Percentiles rank a stretch among this genome's conserved stretches.
phyloP scores from a whole-genome alignment of 2,888 invertebrate species.

The Caenorhabditis parvicauda region DNA sequence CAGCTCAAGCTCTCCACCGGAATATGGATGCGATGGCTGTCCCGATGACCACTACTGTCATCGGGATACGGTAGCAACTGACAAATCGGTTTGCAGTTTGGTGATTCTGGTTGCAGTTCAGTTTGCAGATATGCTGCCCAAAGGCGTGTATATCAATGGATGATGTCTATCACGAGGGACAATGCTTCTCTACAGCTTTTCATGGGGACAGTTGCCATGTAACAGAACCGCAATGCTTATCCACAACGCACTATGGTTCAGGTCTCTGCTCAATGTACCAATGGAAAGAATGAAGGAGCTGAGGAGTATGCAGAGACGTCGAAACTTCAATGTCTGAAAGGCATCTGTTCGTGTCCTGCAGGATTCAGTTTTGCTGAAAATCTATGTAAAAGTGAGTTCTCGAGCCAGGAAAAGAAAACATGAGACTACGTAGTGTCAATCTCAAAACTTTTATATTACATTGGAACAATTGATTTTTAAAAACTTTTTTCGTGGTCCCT shows the following conservation, averaged over 20 bases:
- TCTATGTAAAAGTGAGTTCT: slow-evolving; percentile 40
- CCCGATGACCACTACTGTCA: slow-evolving; percentile 58
- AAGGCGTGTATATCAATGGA: slow-evolving; percentile 59
- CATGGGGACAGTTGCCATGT: slow-evolving; percentile 55
- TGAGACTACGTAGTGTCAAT: too few species aligned
- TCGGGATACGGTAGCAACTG: slow-evolving; percentile 47
- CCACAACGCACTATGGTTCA: slow-evolving; percentile 11
- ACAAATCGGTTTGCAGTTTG: slow-evolving; percentile 54
- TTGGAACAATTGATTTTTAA: too few species aligned
- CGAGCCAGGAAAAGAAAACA: background rate
- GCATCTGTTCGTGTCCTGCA: slow-evolving; percentile 51
- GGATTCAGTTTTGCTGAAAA: slow-evolving; percentile 48
- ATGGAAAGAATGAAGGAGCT: slow-evolving; percentile 25
- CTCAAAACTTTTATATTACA: too few species aligned
- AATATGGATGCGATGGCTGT: slow-evolving; percentile 46
- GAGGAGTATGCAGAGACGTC: slow-evolving; percentile 38
- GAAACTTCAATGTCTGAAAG: slow-evolving; percentile 42
- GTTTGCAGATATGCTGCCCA: slow-evolving; percentile 55
- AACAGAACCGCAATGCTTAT: background rate
- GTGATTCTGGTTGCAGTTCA: background rate
- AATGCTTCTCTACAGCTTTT: slow-evolving; percentile 53
- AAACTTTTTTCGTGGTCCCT: too few species aligned
- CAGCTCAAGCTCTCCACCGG: slow-evolving; percentile 44
- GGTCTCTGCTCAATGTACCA: slow-evolving; percentile 38
- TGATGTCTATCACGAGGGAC: slow-evolving; percentile 56